Evolutionary conservation across 2,888 invertebrate genomes (phyloP), one percentile per base, ranked within the genome.

Genomic region (Pollenia labialis): DNA sequence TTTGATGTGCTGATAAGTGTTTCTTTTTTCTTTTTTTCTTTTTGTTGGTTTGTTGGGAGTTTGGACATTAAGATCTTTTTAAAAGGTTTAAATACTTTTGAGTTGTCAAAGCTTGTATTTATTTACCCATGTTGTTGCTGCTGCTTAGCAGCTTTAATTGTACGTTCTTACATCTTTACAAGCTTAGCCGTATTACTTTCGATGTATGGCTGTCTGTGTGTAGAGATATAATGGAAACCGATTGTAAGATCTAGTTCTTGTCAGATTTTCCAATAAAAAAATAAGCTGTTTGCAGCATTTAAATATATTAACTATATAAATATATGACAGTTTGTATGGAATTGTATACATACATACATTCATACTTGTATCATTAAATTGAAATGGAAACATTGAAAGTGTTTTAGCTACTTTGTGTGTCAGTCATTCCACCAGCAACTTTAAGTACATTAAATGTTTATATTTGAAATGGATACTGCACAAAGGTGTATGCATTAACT

Each of bases 71-170:
- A 74, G 74, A 86, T 84, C 50, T 77, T 76, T 44, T 42, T 42
- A 72, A 80, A 83, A 83, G 86, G 75, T 87, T 87, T 87, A 83
- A 83, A 87, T 81, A 81, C 83, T 87, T 83, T 77, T 60, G 66
- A 81, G 81, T 72, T 87, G 87, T 81, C 60, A 74, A 84, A 72
- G 68, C 71, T 76, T 68, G 12, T 14, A 2, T 66, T 56, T 71
- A 32, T 32, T 80, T 80, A 40, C 50, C 32, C 23, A 44, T 71
- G 16, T 64, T 68, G 68, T 69, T 69, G 68, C 52, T 56, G 64
- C 11, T n/a, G 8, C 66, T 74, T 56, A 56, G 54, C 46, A 69
- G 32, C 54, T 75, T 62, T 82, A 42, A 54, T 68, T 81, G 42
- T 14, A 12, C 23, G 32, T 44, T 4, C n/a, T 16, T 18, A 46